Evolutionary conservation across 2,113 vertebrate species (phyloP), one percentile per base, ranked within the genome.

Genomic region (Perca flavescens): DNA sequence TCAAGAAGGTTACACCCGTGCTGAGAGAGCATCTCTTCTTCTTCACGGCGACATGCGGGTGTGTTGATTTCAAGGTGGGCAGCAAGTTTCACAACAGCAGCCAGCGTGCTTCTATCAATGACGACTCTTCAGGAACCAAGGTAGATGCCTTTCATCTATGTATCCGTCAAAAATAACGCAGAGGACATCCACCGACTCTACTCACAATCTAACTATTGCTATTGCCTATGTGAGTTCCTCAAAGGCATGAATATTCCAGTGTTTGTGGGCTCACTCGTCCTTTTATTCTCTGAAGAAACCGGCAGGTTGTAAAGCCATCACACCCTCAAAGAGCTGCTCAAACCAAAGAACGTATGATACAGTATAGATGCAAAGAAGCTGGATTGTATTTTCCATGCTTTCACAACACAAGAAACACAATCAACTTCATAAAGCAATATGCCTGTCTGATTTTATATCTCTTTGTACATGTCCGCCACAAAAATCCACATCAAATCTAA

Each of bases 1-100:
- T 91, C 21, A 83, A 79, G 65, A 86, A 58, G 80, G 61, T 56
- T 31, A 63, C 9, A 43, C 65, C 52, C 49, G 10, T 46, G 72
- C 76, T 14, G 84, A 86, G 77, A 0, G 52, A 84, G 80, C 62
- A 62, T 49, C 56, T 77, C 46, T 17, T 52, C 74, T 13, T 17
- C 49, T 49, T 67, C 53, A 3, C 8, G 16, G 66, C 2, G 19
- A 83, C 52, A 28, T 17, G 25, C 71, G 19, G 47, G 58, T 80
- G 73, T 77, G 74, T 13, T 46, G 17, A 80, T 43, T 11, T 43
- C 40, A 43, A 74, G 61, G 64, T 50, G 58, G 79, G 57, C 16
- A 43, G 79, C 54, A 65, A 61, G 40, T 60, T 74, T 52, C 63
- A 34, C 64, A 53, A n/a, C 73, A 68, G 65, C 68, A 71, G 19